Conservation (phyloP, 2,113 vertebrate species). For the Herpetotheres cachinnans region DNA sequence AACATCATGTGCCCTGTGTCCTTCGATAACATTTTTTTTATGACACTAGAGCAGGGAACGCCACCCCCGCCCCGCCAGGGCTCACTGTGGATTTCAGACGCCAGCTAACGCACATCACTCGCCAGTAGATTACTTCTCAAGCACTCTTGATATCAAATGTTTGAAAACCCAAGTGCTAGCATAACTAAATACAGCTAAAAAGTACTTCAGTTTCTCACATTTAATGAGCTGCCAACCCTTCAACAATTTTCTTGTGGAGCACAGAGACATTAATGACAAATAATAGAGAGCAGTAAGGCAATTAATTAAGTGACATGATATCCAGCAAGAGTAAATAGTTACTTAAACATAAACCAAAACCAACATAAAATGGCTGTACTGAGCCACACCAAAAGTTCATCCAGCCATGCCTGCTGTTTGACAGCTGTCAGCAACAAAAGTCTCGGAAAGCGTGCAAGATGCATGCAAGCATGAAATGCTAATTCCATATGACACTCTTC, state of each 20-base stretch:
- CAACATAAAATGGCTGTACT: not conserved
- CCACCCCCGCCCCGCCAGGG: rapidly evolving
- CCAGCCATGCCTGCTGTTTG: not conserved
- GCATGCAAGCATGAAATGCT: not conserved
- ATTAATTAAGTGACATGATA: not conserved
- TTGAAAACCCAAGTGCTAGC: not conserved
- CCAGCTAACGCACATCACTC: not conserved
- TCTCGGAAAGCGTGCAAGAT: not conserved
- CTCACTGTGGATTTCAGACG: not conserved
- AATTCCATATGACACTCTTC: not conserved
- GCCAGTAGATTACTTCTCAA: not conserved
- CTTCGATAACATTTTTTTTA: not conserved
- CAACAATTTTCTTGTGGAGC: not conserved
- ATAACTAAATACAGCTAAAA: not conserved
- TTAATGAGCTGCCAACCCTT: not conserved
- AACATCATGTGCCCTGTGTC: no score
- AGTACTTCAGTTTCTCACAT: not conserved
- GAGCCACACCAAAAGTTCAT: not conserved
- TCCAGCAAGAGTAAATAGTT: not conserved
- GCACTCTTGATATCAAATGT: not conserved
- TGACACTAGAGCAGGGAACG: not conserved
- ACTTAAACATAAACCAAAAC: not conserved
- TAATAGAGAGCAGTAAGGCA: not conserved
- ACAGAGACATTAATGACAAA: not conserved
- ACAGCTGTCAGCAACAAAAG: not conserved